Conservation (phyloP, 23 tunicate species). For the Phallusia fumigata region DNA sequence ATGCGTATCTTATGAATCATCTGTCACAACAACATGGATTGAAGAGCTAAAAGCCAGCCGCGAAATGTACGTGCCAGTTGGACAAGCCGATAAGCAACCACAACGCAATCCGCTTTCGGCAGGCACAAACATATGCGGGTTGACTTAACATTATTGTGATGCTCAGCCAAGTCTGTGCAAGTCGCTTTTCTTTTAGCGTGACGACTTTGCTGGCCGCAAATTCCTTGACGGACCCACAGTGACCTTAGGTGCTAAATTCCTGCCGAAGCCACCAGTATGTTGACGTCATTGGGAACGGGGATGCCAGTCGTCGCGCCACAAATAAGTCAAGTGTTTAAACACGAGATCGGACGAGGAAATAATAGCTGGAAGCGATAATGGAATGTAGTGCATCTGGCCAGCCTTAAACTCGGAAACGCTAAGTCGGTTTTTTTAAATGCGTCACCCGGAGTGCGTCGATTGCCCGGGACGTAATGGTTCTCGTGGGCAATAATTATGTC, state of each 20-base stretch:
- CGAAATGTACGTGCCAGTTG: no score
- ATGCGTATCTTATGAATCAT: no score
- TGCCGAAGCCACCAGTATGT: background rate
- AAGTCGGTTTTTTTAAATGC: background rate
- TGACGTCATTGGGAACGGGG: background rate
- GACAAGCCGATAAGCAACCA: background rate
- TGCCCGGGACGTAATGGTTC: background rate
- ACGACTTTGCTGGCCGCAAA: background rate
- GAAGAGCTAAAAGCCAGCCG: no score
- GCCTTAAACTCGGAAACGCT: background rate
- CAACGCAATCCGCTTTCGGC: constrained; percentile 1
- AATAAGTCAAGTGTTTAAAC: background rate
- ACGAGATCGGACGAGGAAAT: background rate
- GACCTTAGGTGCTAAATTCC: background rate
- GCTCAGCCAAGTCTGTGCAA: background rate
- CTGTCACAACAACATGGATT: no score
- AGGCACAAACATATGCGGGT: constrained; percentile 4
- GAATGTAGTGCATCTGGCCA: background rate
- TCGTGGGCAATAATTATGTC: background rate
- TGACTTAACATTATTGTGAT: background rate
- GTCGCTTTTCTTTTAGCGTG: background rate
- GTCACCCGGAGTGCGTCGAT: background rate
- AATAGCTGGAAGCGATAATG: background rate
- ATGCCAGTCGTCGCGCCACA: background rate
- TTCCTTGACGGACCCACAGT: background rate